Evolutionary conservation across 2,113 vertebrate genomes (phyloP).

Genomic region (Tetraodon nigroviridis): DNA sequence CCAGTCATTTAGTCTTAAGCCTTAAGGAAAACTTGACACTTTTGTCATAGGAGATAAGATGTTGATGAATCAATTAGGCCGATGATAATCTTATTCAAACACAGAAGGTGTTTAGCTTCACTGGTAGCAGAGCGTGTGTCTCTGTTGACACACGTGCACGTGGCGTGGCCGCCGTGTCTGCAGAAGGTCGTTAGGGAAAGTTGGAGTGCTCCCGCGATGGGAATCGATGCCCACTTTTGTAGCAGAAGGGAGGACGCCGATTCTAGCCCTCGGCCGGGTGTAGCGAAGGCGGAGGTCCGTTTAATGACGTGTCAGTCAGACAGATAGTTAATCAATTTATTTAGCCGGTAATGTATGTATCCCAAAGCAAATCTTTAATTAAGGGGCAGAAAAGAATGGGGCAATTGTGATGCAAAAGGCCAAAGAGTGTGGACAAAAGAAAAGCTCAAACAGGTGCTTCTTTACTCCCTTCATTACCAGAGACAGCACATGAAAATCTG

Average conservation of each 20-base stretch:
- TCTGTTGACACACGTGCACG: neutral
- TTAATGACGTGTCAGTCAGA: constrained; percentile 64
- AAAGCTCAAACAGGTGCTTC: constrained; percentile 12
- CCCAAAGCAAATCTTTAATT: constrained; percentile 71
- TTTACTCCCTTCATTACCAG: constrained; percentile 54
- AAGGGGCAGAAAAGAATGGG: constrained; percentile 48
- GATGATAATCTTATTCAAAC: constrained; percentile 8
- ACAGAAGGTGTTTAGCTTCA: neutral
- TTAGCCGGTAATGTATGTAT: constrained; percentile 74
- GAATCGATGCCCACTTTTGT: constrained; percentile 73
- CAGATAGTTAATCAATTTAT: constrained; percentile 71
- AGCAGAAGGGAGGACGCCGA: constrained; percentile 48
- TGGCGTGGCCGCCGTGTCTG: constrained; percentile 16
- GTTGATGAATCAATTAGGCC: constrained; percentile 31
- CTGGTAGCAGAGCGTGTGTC: neutral
- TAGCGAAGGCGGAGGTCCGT: constrained; percentile 51
- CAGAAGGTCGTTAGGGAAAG: constrained; percentile 46
- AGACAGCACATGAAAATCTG: constrained; percentile 1
- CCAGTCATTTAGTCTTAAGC: neutral
- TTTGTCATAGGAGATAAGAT: constrained; percentile 19
- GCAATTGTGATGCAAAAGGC: constrained; percentile 33
- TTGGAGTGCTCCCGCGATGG: constrained; percentile 47
- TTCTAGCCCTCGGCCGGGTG: constrained; percentile 51
- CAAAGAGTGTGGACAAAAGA: constrained; percentile 29
- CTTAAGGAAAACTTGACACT: constrained; percentile 11